Base-by-base conservation (phyloP, 2,113 vertebrate genomes). In the Gobio gobio region DNA sequence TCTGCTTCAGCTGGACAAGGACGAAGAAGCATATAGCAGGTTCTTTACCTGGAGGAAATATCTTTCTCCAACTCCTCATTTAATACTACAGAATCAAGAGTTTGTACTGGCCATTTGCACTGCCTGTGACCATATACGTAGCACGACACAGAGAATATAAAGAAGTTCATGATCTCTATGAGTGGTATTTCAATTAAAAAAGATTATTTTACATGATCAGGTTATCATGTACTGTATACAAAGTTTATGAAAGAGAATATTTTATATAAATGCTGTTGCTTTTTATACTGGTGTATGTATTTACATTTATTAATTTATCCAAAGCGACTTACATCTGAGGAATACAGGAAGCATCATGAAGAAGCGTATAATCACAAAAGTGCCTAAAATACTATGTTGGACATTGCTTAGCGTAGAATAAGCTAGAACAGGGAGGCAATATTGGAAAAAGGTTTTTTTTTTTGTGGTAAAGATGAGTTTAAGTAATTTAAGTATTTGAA, bases 21-120 rank as follows among this genome's bases (percentile, higher is more conserved):
- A 97, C 74, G 91, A 95, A 12, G 94, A 95, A 54, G 87, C 95
- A 56, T 98, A 97, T 24, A 92, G 94, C 89, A 94, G 90, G 81
- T 97, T 96, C 87, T 97, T 98, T 92, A 93, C 95, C 81, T 98
- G 96, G 96, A 93, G 92, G 72, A 94, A 91, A 63, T 92, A 96
- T 89, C 95, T 95, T 88, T 93, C 92, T 5, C 94, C 95, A 51
- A 94, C 91, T 84, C 93, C 93, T 26, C 94, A 93, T 64, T 95
- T 95, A 5, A 61, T 91, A 92, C 91, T 93, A 90, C 93, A 88
- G 92, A 94, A 87, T 92, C 95, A 88, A 2, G 33, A 86, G 87
- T 93, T 91, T 64, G 13, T 79, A 4, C 68, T 85, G 1, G 47
- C 83, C 0, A 95, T 96, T 13, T 97, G 97, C 85, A 92, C 95